Evolutionary conservation across 2,113 vertebrate species (phyloP).

Genomic region (Conger conger): DNA sequence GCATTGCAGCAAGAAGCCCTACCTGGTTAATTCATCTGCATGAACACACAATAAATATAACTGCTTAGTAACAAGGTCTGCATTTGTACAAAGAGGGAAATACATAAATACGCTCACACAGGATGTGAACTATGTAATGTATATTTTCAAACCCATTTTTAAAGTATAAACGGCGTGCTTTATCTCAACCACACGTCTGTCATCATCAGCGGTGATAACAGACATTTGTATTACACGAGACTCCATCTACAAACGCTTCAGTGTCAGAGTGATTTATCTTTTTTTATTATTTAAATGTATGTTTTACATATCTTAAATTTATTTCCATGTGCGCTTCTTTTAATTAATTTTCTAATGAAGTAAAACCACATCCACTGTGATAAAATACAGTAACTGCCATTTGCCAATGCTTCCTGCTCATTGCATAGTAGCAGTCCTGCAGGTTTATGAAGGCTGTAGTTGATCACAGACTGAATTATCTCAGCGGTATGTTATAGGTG

Average conservation of each 20-base stretch:
- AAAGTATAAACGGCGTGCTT: too few species aligned
- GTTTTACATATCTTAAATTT: too few species aligned
- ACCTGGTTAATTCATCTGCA: neutral
- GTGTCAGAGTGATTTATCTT: too few species aligned
- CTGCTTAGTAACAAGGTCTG: neutral
- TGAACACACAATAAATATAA: neutral
- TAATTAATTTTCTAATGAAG: too few species aligned
- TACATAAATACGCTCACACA: neutral
- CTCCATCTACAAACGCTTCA: too few species aligned
- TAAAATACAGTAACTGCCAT: neutral
- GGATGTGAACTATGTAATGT: neutral
- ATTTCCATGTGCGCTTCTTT: too few species aligned
- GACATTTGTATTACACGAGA: too few species aligned
- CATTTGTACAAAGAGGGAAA: neutral
- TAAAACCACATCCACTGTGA: too few species aligned
- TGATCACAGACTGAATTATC: neutral
- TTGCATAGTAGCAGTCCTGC: neutral
- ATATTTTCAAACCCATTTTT: neutral
- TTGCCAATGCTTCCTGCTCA: neutral
- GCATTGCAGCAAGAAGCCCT: neutral
- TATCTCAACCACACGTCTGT: too few species aligned
- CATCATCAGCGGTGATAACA: too few species aligned
- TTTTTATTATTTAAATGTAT: too few species aligned
- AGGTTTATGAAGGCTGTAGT: neutral
- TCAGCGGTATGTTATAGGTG: neutral